Conservation (phyloP, 2,113 vertebrate genomes). For the Picathartes gymnocephalus region DNA sequence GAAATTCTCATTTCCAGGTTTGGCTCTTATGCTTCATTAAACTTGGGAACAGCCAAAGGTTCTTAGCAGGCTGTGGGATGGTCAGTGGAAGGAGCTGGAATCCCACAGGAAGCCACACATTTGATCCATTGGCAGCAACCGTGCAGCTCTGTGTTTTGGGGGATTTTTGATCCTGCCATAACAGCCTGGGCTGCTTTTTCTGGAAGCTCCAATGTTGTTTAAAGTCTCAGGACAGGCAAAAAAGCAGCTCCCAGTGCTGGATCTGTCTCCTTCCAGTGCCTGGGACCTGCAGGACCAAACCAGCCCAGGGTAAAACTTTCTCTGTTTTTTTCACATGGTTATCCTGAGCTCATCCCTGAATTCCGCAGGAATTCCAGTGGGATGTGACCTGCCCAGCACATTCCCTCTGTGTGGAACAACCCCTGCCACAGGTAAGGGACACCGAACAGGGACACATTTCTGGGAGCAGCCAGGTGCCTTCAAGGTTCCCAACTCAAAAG, state of each 20-base stretch:
- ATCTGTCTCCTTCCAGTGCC: neutral
- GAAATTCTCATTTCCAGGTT: neutral
- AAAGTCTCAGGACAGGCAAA: neutral
- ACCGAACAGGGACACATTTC: neutral
- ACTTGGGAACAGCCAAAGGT: neutral
- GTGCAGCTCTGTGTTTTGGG: neutral
- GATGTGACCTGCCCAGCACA: neutral
- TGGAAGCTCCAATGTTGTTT: neutral
- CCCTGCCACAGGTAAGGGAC: neutral
- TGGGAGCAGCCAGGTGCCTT: accelerated
- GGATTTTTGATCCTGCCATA: neutral
- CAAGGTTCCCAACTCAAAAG: neutral
- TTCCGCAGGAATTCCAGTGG: neutral
- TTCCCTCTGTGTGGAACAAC: neutral
- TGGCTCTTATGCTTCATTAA: neutral
- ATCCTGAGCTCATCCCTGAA: neutral
- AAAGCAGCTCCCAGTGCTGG: neutral
- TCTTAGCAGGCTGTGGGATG: neutral
- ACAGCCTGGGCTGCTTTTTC: neutral
- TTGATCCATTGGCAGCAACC: neutral
- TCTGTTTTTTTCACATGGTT: neutral
- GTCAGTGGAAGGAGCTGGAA: neutral
- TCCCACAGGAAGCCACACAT: slow-evolving; percentile 14
- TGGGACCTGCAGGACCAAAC: neutral
- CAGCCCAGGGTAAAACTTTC: neutral